Percentiles rank a stretch among this genome's conserved stretches.
phyloP scores from a whole-genome alignment of 2,113 vertebrate species.

The Callaeas wilsoni region DNA sequence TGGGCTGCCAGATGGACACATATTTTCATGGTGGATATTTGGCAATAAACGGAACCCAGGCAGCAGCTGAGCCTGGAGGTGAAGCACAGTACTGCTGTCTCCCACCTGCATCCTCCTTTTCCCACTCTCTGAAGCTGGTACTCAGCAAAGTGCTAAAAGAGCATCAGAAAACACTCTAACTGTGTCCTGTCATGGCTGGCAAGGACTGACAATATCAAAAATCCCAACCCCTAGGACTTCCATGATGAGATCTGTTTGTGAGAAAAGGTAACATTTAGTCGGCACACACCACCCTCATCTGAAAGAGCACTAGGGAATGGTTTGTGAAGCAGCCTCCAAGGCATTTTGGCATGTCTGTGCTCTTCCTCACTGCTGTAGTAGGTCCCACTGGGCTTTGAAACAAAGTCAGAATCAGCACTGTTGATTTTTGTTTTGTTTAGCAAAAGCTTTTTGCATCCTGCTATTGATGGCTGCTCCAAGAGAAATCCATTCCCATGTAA shows the following conservation, averaged over 20 bases:
- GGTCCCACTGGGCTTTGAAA: background rate
- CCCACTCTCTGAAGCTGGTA: background rate
- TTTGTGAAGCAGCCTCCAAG: background rate
- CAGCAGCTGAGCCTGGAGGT: background rate
- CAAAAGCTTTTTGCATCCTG: background rate
- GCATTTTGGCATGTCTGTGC: background rate
- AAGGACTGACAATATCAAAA: background rate
- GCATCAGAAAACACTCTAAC: background rate
- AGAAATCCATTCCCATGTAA: background rate
- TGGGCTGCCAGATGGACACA: background rate
- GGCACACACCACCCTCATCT: background rate
- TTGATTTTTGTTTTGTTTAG: background rate
- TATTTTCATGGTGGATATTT: background rate
- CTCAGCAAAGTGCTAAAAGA: background rate
- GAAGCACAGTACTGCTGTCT: background rate
- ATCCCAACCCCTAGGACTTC: background rate
- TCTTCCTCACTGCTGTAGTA: background rate
- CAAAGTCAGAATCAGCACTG: background rate
- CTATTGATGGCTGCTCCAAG: background rate
- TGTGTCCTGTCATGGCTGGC: background rate
- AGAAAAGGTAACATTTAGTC: background rate
- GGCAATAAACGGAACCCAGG: background rate
- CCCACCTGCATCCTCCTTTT: background rate
- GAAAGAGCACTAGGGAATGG: background rate
- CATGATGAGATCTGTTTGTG: background rate